Percentiles rank a stretch among this genome's conserved stretches.
Evolutionary conservation across 2,113 vertebrate species (phyloP).

Genomic region (Telmatochromis sp.): DNA sequence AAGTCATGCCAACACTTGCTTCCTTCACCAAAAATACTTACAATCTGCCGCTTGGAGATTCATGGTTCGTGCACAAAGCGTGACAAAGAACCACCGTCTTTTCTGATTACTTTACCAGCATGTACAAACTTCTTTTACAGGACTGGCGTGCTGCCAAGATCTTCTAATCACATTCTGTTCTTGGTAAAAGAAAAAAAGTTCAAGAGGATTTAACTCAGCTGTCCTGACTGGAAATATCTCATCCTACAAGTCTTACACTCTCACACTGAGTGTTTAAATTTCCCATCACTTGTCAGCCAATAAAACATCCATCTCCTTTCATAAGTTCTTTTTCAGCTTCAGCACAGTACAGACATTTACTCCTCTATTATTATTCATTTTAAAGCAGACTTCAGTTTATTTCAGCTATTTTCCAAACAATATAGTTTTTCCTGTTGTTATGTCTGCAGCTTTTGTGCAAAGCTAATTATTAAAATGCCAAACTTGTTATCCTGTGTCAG

Average conservation of each 20-base stretch:
- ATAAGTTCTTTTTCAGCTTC: not conserved
- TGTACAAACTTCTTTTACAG: not conserved
- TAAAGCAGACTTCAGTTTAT: not conserved
- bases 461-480: not conserved
- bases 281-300: not conserved
- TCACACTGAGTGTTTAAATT: not conserved
- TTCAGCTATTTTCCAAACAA: not conserved
- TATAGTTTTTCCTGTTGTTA: not conserved
- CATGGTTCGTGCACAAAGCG: not conserved
- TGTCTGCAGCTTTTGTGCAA: not conserved
- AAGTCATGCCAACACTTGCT: constrained; percentile 32
- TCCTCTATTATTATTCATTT: not conserved
- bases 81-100: not conserved
- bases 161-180: not conserved
- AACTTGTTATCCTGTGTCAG: not conserved
- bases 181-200: not conserved
- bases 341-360: not conserved
- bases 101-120: not conserved
- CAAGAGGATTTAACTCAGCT: not conserved
- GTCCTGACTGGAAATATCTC: not conserved
- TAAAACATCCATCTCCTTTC: not conserved
- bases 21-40: not conserved
- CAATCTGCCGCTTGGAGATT: not conserved
- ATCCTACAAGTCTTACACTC: not conserved
- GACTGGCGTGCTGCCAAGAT: not conserved